Percentiles rank a stretch among this genome's conserved stretches.
phyloP scores from a whole-genome alignment of 2,888 invertebrate genomes.

The Glomeris marginata region DNA sequence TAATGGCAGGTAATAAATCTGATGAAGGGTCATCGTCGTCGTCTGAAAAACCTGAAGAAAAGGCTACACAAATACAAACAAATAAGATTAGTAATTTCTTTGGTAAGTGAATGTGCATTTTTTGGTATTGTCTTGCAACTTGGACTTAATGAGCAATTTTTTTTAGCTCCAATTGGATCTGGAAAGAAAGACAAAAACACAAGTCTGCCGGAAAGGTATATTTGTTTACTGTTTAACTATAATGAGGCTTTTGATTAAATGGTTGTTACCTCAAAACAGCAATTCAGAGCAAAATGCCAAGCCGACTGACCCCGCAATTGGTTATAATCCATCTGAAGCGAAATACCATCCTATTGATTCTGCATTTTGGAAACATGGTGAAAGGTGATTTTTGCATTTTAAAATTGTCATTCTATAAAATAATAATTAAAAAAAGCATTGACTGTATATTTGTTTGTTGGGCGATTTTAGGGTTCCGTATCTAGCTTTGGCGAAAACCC shows the following conservation, averaged over 20 bases:
- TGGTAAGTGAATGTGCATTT: background rate
- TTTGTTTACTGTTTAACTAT: no score
- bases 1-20: no score
- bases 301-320: background rate
- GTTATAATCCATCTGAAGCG: slow-evolving; percentile 51
- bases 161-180: background rate
- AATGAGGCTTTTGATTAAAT: no score
- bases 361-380: slow-evolving; percentile 61
- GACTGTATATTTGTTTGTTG: no score
- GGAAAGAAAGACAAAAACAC: background rate
- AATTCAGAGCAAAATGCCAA: background rate
- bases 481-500: slow-evolving; percentile 72
- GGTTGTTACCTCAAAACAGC: no score
- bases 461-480: slow-evolving; percentile 63
- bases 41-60: background rate
- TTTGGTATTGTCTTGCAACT: background rate
- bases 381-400: slow-evolving; percentile 37
- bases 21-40: no score
- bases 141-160: no score
- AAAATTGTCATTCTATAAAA: no score
- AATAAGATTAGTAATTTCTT: slow-evolving; percentile 2
- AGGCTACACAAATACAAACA: background rate
- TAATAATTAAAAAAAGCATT: no score
- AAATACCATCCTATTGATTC: slow-evolving; percentile 69
- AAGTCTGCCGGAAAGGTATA: background rate